Evolutionary conservation across 2,113 vertebrate species (phyloP).

Genomic region (Damaliscus lunatus): DNA sequence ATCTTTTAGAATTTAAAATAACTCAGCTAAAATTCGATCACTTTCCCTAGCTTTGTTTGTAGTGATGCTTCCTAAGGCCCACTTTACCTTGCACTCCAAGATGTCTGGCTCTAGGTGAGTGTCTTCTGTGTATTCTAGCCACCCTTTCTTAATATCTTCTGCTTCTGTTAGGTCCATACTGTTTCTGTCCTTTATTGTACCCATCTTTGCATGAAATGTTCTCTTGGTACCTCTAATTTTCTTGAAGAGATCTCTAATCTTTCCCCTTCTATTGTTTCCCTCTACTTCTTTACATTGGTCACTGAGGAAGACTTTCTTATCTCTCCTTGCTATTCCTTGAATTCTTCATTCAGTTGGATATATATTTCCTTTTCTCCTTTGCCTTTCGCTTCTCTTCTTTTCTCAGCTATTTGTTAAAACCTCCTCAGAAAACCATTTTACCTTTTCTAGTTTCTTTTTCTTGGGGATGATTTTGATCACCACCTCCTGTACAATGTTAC

Average conservation of each 20-base stretch:
- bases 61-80: background rate
- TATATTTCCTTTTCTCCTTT: background rate
- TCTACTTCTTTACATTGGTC: background rate
- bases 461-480: background rate
- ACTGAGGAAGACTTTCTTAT: background rate
- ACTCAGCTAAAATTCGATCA: background rate
- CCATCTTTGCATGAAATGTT: background rate
- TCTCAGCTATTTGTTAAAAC: background rate
- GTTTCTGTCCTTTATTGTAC: background rate
- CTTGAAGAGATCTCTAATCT: background rate
- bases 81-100: background rate
- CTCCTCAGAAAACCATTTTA: background rate
- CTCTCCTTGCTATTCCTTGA: background rate
- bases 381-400: background rate
- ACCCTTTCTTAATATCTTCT: background rate
- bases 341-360: background rate
- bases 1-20: background rate
- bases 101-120: background rate
- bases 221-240: background rate
- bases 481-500: background rate
- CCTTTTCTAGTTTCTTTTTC: background rate
- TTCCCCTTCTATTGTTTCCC: background rate
- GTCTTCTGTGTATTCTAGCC: background rate
- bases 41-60: background rate
- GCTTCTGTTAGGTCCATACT: background rate